Conservation (phyloP, 2,113 vertebrate genomes). For the Myrmophylax atrothorax region DNA sequence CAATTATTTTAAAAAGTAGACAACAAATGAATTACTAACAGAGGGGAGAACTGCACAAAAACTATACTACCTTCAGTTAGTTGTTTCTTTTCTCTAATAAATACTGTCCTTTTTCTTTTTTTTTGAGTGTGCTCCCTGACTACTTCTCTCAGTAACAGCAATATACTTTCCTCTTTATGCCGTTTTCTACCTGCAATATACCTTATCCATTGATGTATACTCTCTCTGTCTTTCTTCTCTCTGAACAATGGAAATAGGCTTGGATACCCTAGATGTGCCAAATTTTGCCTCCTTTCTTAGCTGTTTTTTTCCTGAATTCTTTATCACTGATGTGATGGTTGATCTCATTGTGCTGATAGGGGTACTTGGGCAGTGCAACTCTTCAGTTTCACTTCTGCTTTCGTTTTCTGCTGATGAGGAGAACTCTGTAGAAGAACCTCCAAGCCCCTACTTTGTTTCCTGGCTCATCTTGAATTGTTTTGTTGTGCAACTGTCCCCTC, state of each 20-base stretch:
- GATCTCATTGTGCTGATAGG: background rate
- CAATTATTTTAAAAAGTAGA: slow-evolving; percentile 22
- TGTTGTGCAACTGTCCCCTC: background rate
- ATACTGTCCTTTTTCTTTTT: background rate
- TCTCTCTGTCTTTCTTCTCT: background rate
- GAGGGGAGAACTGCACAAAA: background rate
- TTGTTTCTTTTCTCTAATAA: background rate
- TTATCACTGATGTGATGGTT: background rate
- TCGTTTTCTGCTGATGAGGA: background rate
- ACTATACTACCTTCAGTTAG: background rate
- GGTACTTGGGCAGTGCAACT: background rate
- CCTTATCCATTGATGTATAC: background rate
- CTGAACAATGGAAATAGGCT: background rate
- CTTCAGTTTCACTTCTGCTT: background rate
- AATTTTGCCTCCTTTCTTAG: background rate
- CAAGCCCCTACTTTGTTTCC: background rate
- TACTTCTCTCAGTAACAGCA: background rate
- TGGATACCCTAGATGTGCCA: background rate
- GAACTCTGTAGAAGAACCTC: background rate
- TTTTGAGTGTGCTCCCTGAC: background rate
- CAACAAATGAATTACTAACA: slow-evolving; percentile 39
- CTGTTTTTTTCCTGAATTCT: background rate
- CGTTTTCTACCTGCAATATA: background rate
- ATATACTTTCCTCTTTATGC: background rate
- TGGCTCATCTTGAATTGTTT: background rate